A percentile compares a stretch with the other conserved stretches of the same genome.
phyloP scores from a whole-genome alignment of 1,140 invertebrate genomes.

The Cheumatopsyche charites region DNA sequence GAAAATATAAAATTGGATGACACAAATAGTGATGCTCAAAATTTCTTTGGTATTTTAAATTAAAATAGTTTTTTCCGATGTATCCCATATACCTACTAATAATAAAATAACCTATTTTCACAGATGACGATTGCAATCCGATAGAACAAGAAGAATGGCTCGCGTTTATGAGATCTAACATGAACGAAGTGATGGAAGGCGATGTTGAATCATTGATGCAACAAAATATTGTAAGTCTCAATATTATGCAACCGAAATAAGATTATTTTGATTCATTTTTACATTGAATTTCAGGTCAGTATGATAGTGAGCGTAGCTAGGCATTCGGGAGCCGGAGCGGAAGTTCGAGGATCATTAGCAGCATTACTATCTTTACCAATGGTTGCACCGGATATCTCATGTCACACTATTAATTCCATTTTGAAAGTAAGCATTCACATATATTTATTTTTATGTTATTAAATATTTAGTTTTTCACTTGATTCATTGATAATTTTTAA shows the following conservation, averaged over 20 bases:
- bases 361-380: conserved; percentile 74
- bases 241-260: not conserved
- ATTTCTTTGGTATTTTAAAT: conserved; percentile 43
- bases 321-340: conserved; percentile 69
- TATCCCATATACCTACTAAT: not conserved
- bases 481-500: conserved; percentile 47
- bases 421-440: conserved; percentile 58
- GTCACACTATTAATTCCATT: conserved; percentile 65
- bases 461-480: not conserved
- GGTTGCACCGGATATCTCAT: conserved; percentile 60
- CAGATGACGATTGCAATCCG: conserved; percentile 59
- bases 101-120: not conserved
- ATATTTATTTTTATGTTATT: not conserved
- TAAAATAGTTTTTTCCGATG: not conserved
- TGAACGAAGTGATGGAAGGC: conserved; percentile 73
- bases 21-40: conserved; percentile 42
- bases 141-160: conserved; percentile 87
- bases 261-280: not conserved
- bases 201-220: conserved; percentile 75
- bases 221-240: conserved; percentile 67
- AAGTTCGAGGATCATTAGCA: conserved; percentile 72
- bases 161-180: conserved; percentile 72
- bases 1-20: conserved; percentile 54
- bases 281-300: conserved; percentile 56
- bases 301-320: conserved; percentile 74